A percentile compares a stretch with the other conserved stretches of the same genome.
Evolutionary conservation across 1,140 invertebrate species (phyloP).

Genomic region (Mylabris phalerata): DNA sequence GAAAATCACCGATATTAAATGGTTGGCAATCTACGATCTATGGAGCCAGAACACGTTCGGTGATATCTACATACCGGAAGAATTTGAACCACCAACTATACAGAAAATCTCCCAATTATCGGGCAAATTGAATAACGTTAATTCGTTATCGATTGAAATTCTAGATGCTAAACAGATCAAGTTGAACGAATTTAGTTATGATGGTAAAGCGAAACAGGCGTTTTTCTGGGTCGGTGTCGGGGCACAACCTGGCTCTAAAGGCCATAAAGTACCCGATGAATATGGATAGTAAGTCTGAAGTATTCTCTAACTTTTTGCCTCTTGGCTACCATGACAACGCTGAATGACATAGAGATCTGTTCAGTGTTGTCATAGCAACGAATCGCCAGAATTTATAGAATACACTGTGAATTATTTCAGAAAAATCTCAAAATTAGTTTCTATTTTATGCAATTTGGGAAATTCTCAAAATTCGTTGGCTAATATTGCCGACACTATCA

Average conservation of each 20-base stretch:
- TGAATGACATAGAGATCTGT: no score
- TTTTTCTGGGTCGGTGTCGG: conserved; percentile 87
- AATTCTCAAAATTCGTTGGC: no score
- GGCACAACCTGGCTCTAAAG: conserved; percentile 69
- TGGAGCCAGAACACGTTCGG: conserved; percentile 80
- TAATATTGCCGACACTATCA: no score
- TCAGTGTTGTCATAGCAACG: no score
- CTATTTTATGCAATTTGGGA: no score
- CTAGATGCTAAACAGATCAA: conserved; percentile 75
- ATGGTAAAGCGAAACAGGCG: conserved; percentile 66
- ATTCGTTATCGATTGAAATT: conserved; percentile 67
- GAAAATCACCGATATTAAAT: conserved; percentile 81
- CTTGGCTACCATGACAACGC: no score
- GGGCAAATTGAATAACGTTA: conserved; percentile 59
- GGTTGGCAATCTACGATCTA: conserved; percentile 86
- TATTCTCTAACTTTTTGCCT: neutral
- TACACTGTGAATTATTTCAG: no score
- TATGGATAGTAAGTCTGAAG: conserved; percentile 76
- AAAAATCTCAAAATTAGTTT: no score
- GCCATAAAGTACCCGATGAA: conserved; percentile 80
- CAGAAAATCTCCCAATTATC: conserved; percentile 66
- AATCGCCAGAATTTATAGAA: no score
- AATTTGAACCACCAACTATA: conserved; percentile 78
- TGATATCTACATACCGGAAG: conserved; percentile 85
- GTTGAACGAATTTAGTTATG: conserved; percentile 69